Base-by-base conservation (phyloP, 2,888 invertebrate species). In the Epirrita christyi region DNA sequence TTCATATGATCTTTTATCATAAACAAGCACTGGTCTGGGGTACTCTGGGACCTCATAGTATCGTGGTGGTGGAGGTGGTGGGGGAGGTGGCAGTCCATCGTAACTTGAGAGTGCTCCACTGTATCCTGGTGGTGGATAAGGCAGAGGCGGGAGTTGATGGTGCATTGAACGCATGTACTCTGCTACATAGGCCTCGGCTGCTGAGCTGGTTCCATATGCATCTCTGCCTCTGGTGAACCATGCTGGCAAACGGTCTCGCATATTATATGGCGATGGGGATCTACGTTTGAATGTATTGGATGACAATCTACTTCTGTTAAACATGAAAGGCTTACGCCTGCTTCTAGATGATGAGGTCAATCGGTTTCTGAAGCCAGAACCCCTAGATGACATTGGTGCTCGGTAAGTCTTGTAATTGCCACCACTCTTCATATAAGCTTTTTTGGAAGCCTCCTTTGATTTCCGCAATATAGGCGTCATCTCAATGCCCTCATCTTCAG, bases 141-240 rank as follows among this genome's bases (percentile, higher is more conserved):
- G 97, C 78, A 97, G 88, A 37, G 97, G 97, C 45, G 97, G 96
- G 72, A 97, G 83, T 76, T 96, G 96, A 72, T 96, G 96, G 76
- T 96, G 96, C 96, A 97, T 96, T 28, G 96, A 96, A 32, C 97
- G 93, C 96, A 97, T 97, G 76, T 97, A 97, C 78, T 97, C 97
- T 10, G 96, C 97, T 28, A 97, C 96, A 82, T 96, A 97, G 0
- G 96, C 96, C 77, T 97, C 96, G n/a, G 96, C 96, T 13, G 94
- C 93, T 28, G 93, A 83, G 13, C 88, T 83, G 51, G 80, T 83
- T 41, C 73, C 81, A 66, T 91, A 92, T n/a, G 71, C 71, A 27
- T 91, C 91, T 53, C 90, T 88, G 41, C 85, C 83, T 61, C 93
- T 88, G 6, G 93, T 93, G 76, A 95, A 95, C 94, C 95, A 95